Evolutionary conservation across 2,888 invertebrate genomes (phyloP), one percentile per base, ranked within the genome.

Genomic region (Harpagoxenus sublaevis): DNA sequence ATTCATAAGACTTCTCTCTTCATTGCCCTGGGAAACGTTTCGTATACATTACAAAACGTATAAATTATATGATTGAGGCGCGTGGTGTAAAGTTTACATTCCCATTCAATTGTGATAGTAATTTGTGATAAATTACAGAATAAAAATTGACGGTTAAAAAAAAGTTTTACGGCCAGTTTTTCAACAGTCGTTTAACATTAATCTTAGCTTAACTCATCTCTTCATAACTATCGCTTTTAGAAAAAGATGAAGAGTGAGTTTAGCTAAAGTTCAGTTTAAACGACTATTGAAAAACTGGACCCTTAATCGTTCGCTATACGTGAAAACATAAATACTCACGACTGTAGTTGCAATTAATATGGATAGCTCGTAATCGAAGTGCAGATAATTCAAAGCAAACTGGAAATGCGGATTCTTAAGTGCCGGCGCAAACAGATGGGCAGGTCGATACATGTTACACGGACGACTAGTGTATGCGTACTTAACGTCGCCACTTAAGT

Each of bases 401-500:
- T 60, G 28, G 3, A 79, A 79, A 60, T 70, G 23, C 45, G 9
- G 2, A 70, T 79, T 48, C 81, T 81, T 51, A 48, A 81, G 48
- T 66, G 55, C 3, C 63, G 57, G 57, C 10, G 9, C 15, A 84
- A 71, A 81, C 23, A 57, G 42, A 39, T 51, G 12, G 42, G 62
- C 51, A 65, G 63, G 53, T 55, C 31, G 63, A 53, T 55, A 39
- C 51, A 5, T 53, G 65, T 55, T 77, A 62, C 23, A 55, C 31
- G 0, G 12, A 42, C 15, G 42, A 48, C 63, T 23, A 51, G 53
- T 83, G 75, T 82, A 82, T 82, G 23, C 23, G 68, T 83, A 81
- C 82, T 42, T 35, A 81, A 79, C 60, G 15, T 39, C 5, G 23
- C 15, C 62, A 10, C 45, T 55, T 57, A 53, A 83, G 45, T 68